phyloP scores from a whole-genome alignment of 2,113 vertebrate genomes.

The Alosa alosa region DNA sequence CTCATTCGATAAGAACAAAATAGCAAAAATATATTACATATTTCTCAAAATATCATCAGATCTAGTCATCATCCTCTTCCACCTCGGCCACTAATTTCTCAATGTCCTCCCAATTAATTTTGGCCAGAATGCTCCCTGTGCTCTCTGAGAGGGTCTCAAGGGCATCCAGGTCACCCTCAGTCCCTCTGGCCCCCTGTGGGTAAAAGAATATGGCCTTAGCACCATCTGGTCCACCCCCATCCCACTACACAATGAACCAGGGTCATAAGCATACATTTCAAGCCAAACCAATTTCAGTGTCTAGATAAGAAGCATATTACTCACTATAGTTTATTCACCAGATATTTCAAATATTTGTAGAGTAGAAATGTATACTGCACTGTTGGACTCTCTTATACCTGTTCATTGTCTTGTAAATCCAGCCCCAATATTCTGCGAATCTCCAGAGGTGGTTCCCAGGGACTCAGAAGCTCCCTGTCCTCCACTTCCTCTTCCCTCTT shows the following conservation, averaged over 20 bases:
- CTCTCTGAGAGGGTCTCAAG: constrained; percentile 74
- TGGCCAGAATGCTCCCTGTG: constrained; percentile 80
- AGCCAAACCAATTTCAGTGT: background rate
- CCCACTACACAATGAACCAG: background rate
- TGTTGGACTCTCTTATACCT: background rate
- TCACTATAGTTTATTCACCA: too few relatives aligned
- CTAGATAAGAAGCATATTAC: too few relatives aligned
- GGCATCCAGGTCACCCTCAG: constrained; percentile 29
- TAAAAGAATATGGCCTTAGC: background rate
- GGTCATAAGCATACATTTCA: background rate
- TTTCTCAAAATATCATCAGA: background rate
- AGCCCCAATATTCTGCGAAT: constrained; percentile 61
- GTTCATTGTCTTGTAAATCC: constrained; percentile 10
- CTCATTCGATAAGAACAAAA: background rate
- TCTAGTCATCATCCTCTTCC: constrained; percentile 45
- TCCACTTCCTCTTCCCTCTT: background rate
- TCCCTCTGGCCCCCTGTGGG: background rate
- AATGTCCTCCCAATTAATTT: constrained; percentile 86
- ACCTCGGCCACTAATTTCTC: constrained; percentile 81
- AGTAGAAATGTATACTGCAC: too few relatives aligned
- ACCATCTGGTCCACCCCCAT: background rate
- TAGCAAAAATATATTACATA: background rate
- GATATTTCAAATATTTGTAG: too few relatives aligned
- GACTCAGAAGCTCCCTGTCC: constrained; percentile 64
- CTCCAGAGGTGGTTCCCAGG: constrained; percentile 68